These are phyloP conservation scores for Brachionus rotundiformis DNA, from an alignment of 1,140 invertebrate species.

Conservation along the genomic window DNA sequence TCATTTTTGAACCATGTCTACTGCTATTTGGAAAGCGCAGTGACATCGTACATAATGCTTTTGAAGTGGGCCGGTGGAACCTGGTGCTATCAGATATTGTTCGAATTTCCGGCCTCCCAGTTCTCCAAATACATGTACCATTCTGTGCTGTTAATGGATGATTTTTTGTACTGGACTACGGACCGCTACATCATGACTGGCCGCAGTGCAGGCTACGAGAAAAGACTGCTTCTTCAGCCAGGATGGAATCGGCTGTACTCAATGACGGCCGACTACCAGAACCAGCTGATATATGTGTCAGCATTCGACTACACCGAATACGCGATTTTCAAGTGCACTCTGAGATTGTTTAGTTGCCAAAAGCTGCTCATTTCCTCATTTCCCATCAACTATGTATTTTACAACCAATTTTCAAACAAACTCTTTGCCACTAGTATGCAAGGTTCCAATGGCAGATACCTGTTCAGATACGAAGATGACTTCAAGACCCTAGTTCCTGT, in stretches of 20 bases:
- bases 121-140: slow-evolving; percentile 51
- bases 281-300: slow-evolving; percentile 16
- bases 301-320: slow-evolving; percentile 44
- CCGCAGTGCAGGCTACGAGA: slow-evolving; percentile 37
- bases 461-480: slow-evolving; percentile 34
- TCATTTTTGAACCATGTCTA: slow-evolving; percentile 47
- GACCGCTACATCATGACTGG: slow-evolving; percentile 48
- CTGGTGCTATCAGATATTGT: slow-evolving; percentile 46
- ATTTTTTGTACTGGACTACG: slow-evolving; percentile 50
- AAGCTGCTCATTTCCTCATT: background rate
- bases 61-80: slow-evolving; percentile 42
- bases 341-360: slow-evolving; percentile 17
- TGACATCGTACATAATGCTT: slow-evolving; percentile 16
- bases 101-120: slow-evolving; percentile 48
- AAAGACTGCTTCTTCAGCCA: slow-evolving; percentile 35
- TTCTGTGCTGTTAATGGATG: slow-evolving; percentile 32
- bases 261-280: background rate
- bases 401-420: slow-evolving; percentile 20
- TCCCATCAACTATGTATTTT: slow-evolving; percentile 22
- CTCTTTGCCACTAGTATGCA: slow-evolving; percentile 22
- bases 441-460: background rate
- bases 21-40: slow-evolving; percentile 46
- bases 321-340: slow-evolving; percentile 30
- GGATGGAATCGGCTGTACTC: slow-evolving; percentile 45
- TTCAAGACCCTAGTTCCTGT: slow-evolving; percentile 24